Conservation (phyloP, 2,113 vertebrate species). For the Spermophilus dauricus region DNA sequence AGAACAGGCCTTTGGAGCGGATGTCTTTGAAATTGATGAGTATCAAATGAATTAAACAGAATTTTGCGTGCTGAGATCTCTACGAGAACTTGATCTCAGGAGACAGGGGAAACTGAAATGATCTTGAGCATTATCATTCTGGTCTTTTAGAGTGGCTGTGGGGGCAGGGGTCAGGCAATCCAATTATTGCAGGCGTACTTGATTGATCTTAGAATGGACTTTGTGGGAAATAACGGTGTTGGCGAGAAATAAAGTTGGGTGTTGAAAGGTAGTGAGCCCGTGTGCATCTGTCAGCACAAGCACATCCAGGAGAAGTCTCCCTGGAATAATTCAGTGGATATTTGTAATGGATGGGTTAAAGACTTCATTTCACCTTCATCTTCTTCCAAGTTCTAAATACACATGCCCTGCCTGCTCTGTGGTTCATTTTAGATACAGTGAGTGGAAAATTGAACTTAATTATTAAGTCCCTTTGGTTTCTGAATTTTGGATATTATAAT, state of each 20-base stretch:
- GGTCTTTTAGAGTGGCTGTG: constrained; percentile 15
- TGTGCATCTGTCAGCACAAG: neutral
- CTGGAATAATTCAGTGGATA: neutral
- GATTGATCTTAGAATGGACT: constrained; percentile 71
- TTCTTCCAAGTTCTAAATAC: neutral
- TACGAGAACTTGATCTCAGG: neutral
- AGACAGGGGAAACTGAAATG: neutral
- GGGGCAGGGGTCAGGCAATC: neutral
- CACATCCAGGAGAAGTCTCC: constrained; percentile 26
- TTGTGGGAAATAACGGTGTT: constrained; percentile 47
- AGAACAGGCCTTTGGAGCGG: neutral
- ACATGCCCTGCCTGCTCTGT: neutral
- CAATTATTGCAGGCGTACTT: constrained; percentile 65
- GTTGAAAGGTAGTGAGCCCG: constrained; percentile 41
- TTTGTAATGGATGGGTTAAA: neutral
- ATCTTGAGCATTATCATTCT: neutral
- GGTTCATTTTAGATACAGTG: constrained; percentile 33
- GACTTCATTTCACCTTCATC: neutral
- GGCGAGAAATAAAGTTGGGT: neutral
- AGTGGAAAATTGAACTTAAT: constrained; percentile 70
- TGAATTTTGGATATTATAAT: constrained; percentile 37
- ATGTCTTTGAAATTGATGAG: neutral
- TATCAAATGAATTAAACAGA: neutral
- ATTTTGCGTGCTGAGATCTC: neutral
- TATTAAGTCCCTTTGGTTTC: constrained; percentile 58